Conservation (phyloP, 1,140 invertebrate genomes). For the Drosophila busckii region DNA sequence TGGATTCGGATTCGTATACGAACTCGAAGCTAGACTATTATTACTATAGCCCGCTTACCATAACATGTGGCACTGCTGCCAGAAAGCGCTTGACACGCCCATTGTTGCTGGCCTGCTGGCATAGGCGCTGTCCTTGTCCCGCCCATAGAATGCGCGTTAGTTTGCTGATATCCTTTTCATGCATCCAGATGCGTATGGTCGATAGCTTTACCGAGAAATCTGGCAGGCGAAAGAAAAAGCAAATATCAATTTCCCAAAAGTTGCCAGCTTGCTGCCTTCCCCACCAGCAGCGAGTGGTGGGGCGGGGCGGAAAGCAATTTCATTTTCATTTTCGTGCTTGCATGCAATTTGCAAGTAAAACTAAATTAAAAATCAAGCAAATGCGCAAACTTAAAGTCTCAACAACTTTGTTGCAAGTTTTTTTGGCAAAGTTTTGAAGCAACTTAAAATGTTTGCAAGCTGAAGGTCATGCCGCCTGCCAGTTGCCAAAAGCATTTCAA, state of each 20-base stretch:
- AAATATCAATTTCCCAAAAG: constrained; percentile 45
- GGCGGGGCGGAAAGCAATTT: too few species aligned
- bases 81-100: constrained; percentile 88
- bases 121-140: constrained; percentile 89
- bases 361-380: constrained; percentile 42
- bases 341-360: constrained; percentile 67
- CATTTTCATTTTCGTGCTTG: constrained; percentile 57
- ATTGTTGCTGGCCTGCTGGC: constrained; percentile 91
- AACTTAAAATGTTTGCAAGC: constrained; percentile 10
- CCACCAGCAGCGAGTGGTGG: background rate
- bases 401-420: constrained; percentile 31
- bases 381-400: constrained; percentile 59
- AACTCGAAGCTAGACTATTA: too few species aligned
- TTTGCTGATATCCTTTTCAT: constrained; percentile 90
- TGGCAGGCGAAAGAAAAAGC: constrained; percentile 51
- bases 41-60: constrained; percentile 87
- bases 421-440: constrained; percentile 1
- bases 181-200: constrained; percentile 95
- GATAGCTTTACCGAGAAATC: constrained; percentile 88
- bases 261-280: background rate
- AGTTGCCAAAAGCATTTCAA: constrained; percentile 5
- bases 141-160: constrained; percentile 92
- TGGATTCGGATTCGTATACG: background rate
- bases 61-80: constrained; percentile 91
- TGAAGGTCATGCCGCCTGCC: too few species aligned